phyloP scores from a whole-genome alignment of 2,797 vertebrate genomes.

The Eidolon dupreanum region DNA sequence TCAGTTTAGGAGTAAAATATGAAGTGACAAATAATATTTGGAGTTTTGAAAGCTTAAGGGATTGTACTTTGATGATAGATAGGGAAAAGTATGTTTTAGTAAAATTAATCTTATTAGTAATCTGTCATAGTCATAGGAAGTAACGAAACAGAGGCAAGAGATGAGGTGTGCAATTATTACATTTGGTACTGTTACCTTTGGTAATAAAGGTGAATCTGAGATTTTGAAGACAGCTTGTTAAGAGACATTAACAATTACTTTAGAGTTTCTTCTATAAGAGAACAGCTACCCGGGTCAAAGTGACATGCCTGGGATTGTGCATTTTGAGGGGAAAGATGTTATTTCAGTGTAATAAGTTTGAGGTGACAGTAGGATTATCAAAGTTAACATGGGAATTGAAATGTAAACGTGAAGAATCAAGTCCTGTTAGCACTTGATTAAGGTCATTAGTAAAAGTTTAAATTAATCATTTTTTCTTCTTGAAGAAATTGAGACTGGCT shows the following conservation, averaged over 20 bases:
- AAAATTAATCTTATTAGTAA: background rate
- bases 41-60: background rate
- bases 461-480: background rate
- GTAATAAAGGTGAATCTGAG: background rate
- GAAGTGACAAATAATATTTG: slow-evolving; percentile 8
- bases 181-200: background rate
- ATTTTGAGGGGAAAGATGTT: background rate
- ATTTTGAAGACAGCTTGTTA: background rate
- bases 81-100: background rate
- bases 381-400: background rate
- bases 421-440: background rate
- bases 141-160: background rate
- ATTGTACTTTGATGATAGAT: background rate
- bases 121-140: background rate
- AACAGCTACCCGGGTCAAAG: background rate
- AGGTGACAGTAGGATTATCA: background rate
- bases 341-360: slow-evolving; percentile 19
- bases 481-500: background rate
- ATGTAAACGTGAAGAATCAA: background rate
- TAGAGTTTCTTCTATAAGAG: background rate
- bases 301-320: background rate
- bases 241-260: background rate
- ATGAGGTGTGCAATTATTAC: background rate
- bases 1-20: background rate
- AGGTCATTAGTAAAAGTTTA: slow-evolving; percentile 19